Evolutionary conservation across 2,797 vertebrate species (phyloP), one percentile per base, ranked within the genome.

Genomic region (Odontamblyopus lacepedii): DNA sequence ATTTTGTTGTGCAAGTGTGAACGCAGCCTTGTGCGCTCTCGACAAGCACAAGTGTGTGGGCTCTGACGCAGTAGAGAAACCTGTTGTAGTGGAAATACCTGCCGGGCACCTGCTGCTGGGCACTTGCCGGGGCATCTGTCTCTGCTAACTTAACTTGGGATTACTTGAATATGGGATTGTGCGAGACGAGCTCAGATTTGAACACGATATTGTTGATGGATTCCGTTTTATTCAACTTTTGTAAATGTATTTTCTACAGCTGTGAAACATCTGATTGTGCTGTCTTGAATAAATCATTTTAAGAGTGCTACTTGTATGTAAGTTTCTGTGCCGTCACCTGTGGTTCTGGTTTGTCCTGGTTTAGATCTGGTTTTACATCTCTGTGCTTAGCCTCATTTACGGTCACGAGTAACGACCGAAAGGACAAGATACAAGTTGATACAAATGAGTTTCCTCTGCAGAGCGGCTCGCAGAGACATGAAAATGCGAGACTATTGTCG

Each of bases 191-290:
- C 76, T 57, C 44, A 27, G 75, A 75, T 78, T 85, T 72, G 72
- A 80, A 78, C 73, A 74, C 73, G 74, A 38, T 15, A 15, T 81
- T 73, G 30, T 73, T 72, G 3, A 72, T 67, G 15, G 9, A 64
- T 76, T 75, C 4, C 26, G 19, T 83, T 79, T 80, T 70, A 83
- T 81, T 78, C 78, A 57, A 74, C 78, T 91, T 91, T 92, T 92
- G 89, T 92, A 92, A 89, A 88, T 91, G 85, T 82, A 91, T 89
- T 92, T 91, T 92, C 85, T 90, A 88, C 83, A 79, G 74, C 86
- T 91, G 90, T 91, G 80, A 84, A 87, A 83, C 79, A 81, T 86
- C 81, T 88, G 77, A 82, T 79, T 32, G 89, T 84, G 77, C 79
- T 86, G 78, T 90, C 66, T 35, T 84, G 59, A 92, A 92, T 91